These are phyloP conservation scores for Scolopax rusticola DNA, from an alignment of 2,797 vertebrate species.

Conservation along the genomic window DNA sequence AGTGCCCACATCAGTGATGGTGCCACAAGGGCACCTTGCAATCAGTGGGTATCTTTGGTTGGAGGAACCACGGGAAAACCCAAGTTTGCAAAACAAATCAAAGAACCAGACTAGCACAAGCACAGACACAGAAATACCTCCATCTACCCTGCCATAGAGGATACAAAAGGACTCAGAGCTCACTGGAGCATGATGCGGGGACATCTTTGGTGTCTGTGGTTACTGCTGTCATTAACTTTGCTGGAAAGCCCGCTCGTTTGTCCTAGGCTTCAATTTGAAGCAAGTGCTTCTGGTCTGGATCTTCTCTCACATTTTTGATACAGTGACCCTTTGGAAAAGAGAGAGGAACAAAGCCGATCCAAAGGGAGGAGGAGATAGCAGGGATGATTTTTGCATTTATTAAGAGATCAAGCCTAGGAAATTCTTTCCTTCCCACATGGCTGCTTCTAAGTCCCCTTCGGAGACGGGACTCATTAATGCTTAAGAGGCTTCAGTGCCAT, in stretches of 20 bases:
- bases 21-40: not conserved
- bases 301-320: not conserved
- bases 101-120: not conserved
- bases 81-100: not conserved
- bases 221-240: not conserved
- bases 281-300: not conserved
- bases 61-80: not conserved
- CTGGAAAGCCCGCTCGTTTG: not conserved
- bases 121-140: not conserved
- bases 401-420: slow-evolving; percentile 45
- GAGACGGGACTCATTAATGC: slow-evolving; percentile 23
- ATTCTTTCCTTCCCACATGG: slow-evolving; percentile 49
- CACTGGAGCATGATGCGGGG: not conserved
- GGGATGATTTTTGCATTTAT: slow-evolving; percentile 19
- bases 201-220: not conserved
- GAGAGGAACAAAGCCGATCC: not conserved
- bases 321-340: not conserved
- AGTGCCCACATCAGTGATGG: not conserved
- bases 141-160: not conserved
- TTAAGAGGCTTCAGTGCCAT: not conserved
- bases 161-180: not conserved
- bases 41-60: not conserved
- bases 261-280: not conserved
- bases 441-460: not conserved
- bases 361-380: slow-evolving; percentile 8